A percentile compares a stretch with the other conserved stretches of the same genome.
phyloP scores from a whole-genome alignment of 2,888 invertebrate genomes.

The Drosophila antonietae region DNA sequence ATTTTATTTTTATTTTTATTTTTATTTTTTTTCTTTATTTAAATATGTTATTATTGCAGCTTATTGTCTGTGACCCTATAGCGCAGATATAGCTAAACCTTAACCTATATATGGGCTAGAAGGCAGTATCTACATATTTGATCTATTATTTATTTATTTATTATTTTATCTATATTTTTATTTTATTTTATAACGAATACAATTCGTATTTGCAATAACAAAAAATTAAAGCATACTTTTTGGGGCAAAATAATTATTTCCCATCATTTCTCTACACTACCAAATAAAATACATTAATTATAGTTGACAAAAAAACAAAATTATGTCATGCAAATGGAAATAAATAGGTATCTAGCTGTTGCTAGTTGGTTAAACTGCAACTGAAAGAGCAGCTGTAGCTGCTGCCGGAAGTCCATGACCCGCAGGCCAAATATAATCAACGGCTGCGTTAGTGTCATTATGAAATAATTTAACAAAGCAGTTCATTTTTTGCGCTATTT shows the following conservation, averaged over 20 bases:
- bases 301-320: conserved; percentile 21
- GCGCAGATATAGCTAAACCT: too few species aligned
- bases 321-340: conserved; percentile 14
- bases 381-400: conserved; percentile 47
- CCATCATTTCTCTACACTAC: too few species aligned
- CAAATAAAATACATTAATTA: conserved; percentile 8
- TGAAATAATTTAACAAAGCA: conserved; percentile 80
- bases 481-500: conserved; percentile 22
- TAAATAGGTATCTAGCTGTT: conserved; percentile 27
- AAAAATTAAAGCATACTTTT: conserved; percentile 15
- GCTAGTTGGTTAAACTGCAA: conserved; percentile 25
- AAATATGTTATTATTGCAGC: too few species aligned
- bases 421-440: conserved; percentile 76
- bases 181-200: not conserved
- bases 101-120: too few species aligned
- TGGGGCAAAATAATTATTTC: not conserved
- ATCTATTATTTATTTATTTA: too few species aligned
- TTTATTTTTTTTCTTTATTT: too few species aligned
- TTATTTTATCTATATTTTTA: too few species aligned
- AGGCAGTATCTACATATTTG: too few species aligned
- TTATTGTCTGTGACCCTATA: too few species aligned
- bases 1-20: too few species aligned
- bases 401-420: conserved; percentile 72
- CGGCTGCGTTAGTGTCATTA: conserved; percentile 77
- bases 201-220: not conserved